These are phyloP conservation scores for Drosophila algonquin DNA, from an alignment of 2,888 invertebrate genomes.

Conservation along the genomic window DNA sequence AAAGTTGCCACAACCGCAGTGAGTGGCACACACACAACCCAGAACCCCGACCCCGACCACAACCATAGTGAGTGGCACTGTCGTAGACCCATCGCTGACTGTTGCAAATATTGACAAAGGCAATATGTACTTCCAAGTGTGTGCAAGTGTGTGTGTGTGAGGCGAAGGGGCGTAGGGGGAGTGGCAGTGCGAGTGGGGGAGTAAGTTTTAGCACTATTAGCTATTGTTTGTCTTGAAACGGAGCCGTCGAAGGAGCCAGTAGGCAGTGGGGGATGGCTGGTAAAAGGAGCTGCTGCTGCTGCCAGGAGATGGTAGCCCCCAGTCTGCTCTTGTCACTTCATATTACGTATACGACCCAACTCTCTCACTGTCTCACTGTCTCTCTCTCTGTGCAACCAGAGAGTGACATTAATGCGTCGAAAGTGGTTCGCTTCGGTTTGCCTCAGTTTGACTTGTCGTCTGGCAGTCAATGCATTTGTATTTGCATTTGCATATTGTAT, in stretches of 20 bases:
- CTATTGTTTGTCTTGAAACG: conserved; percentile 75
- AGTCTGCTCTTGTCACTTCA: conserved; percentile 33
- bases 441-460: conserved; percentile 50
- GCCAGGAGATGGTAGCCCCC: neutral
- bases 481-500: conserved; percentile 71
- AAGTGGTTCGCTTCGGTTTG: conserved; percentile 72
- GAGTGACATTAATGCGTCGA: conserved; percentile 76
- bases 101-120: conserved; percentile 75
- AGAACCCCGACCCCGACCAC: conserved; percentile 8
- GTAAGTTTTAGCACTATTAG: conserved; percentile 78
- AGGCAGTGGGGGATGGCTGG: neutral
- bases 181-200: conserved; percentile 49
- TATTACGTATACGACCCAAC: conserved; percentile 63
- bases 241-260: conserved; percentile 51
- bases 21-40: conserved; percentile 7
- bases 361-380: neutral
- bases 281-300: conserved; percentile 11
- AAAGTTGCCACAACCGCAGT: conserved; percentile 59
- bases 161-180: conserved; percentile 7
- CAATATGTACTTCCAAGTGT: conserved; percentile 41
- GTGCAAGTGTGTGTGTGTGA: conserved; percentile 16
- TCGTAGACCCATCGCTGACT: conserved; percentile 45
- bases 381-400: conserved; percentile 44
- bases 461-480: conserved; percentile 51
- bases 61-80: conserved; percentile 47